These are phyloP conservation scores for Poeciliopsis turrubarensis DNA, from an alignment of 2,113 vertebrate species.

Conservation along the genomic window DNA sequence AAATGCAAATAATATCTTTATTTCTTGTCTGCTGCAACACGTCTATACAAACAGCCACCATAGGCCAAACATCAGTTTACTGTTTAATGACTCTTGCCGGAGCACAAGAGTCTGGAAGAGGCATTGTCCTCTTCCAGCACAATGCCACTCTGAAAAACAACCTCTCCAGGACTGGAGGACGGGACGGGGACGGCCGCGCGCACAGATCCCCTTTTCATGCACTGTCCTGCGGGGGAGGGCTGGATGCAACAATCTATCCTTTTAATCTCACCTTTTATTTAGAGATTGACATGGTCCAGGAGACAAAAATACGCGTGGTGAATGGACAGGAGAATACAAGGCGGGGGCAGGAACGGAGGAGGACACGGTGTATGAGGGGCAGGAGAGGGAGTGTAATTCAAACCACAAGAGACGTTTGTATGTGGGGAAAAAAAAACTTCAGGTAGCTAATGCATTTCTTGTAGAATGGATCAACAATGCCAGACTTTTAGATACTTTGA, in stretches of 20 bases:
- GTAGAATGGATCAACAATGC: background rate
- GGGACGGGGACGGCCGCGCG: background rate
- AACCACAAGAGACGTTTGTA: conserved; percentile 9
- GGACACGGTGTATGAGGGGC: conserved; percentile 5
- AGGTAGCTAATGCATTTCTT: background rate
- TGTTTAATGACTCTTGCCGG: too few relatives aligned
- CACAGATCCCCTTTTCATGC: conserved; percentile 27
- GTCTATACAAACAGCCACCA: too few relatives aligned
- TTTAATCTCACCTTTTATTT: conserved; percentile 58
- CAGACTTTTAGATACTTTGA: background rate
- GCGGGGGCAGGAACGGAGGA: conserved; percentile 8
- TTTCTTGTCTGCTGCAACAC: too few relatives aligned
- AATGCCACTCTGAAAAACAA: conserved; percentile 21
- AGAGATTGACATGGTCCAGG: conserved; percentile 50
- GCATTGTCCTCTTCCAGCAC: background rate
- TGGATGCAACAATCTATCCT: conserved; percentile 27
- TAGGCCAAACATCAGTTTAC: too few relatives aligned
- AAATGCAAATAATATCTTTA: background rate
- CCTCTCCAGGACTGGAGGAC: conserved; percentile 18
- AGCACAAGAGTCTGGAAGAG: background rate
- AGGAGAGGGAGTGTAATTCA: conserved; percentile 25
- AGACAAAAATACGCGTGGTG: conserved; percentile 46
- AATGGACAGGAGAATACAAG: conserved; percentile 8
- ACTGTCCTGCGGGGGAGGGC: conserved; percentile 9
- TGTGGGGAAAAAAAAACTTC: conserved; percentile 6